These are phyloP conservation scores for Drosophila dunni DNA, from an alignment of 1,140 invertebrate species.

Conservation along the genomic window DNA sequence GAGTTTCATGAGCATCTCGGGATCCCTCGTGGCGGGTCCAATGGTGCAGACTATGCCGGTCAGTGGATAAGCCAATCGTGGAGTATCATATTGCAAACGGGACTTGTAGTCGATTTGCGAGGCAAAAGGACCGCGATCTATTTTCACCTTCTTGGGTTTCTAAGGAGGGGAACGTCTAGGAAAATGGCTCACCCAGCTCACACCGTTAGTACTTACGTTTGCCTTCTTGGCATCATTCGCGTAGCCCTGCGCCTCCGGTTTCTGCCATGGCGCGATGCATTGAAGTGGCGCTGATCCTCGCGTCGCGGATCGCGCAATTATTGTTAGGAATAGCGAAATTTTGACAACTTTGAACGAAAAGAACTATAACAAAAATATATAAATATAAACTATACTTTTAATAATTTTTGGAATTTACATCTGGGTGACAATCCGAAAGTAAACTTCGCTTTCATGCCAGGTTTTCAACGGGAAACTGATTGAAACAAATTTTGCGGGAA, in stretches of 20 bases:
- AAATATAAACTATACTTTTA: constrained; percentile 4
- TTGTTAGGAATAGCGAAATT: constrained; percentile 35
- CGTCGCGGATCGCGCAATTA: constrained; percentile 12
- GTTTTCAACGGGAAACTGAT: constrained; percentile 4
- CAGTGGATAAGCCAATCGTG: constrained; percentile 90
- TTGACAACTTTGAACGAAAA: constrained; percentile 24
- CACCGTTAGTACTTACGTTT: background rate
- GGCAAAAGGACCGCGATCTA: constrained; percentile 54
- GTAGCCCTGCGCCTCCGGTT: constrained; percentile 5
- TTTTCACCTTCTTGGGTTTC: background rate
- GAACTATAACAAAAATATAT: too few species aligned
- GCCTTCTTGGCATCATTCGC: constrained; percentile 7
- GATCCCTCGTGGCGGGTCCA: constrained; percentile 94
- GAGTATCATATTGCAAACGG: constrained; percentile 94
- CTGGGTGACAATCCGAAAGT: background rate
- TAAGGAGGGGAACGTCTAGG: background rate
- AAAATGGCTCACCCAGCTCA: too few species aligned
- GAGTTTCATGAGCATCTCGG: constrained; percentile 94
- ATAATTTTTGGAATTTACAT: background rate
- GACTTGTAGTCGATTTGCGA: constrained; percentile 93
- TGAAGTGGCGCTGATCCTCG: background rate
- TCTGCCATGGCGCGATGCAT: background rate
- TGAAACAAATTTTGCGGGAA: background rate
- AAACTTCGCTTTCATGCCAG: background rate
- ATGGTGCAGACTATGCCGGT: constrained; percentile 96